Base-by-base conservation (phyloP, 1,140 invertebrate species). In the Heliconius nattereri region DNA sequence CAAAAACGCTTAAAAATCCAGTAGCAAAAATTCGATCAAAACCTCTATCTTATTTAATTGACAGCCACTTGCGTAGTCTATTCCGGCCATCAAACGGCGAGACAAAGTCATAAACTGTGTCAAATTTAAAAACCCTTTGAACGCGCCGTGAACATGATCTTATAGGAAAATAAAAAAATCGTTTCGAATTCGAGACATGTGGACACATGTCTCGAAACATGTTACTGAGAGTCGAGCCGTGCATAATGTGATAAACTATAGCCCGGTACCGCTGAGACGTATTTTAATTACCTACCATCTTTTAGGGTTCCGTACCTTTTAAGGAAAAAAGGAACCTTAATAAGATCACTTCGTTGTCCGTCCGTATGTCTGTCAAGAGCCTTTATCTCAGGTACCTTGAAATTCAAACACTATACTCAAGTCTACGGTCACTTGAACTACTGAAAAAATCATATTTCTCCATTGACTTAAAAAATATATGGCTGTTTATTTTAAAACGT, bases 71-170 rank as follows among this genome's bases (percentile, higher is more conserved):
- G 78, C 71, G 32, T 3, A n/a, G 60, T 75, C 84, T 73, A 72
- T 82, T 77, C 81, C 57, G 49, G 6, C 85, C 85, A 87, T 90
- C 89, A 90, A 91, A 90, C 85, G 83, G 74, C 77, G 85, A 86
- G 85, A 91, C 88, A 87, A 85, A 88, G 85, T 89, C 82, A 91
- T 93, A 92, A 93, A 93, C 81, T 92, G 92, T 92, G 92, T 92
- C 92, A 92, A 93, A 93, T 93, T 45, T 93, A 92, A 92, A 92
- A 92, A 89, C 87, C 85, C 88, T 93, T 93, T 92, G 91, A 93
- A 91, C 86, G 82, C 71, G 86, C 92, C 91, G 91, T 88, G 82
- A 87, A 90, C 87, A 91, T 91, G 90, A 90, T 92, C 90, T 87
- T 89, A 89, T 89, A 89, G 84, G 83, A 87, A 89, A 87, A 89